Percentiles rank a stretch among this genome's conserved stretches.
Evolutionary conservation across 1,140 invertebrate genomes (phyloP).

Genomic region (Pachypeltis micranthus): DNA sequence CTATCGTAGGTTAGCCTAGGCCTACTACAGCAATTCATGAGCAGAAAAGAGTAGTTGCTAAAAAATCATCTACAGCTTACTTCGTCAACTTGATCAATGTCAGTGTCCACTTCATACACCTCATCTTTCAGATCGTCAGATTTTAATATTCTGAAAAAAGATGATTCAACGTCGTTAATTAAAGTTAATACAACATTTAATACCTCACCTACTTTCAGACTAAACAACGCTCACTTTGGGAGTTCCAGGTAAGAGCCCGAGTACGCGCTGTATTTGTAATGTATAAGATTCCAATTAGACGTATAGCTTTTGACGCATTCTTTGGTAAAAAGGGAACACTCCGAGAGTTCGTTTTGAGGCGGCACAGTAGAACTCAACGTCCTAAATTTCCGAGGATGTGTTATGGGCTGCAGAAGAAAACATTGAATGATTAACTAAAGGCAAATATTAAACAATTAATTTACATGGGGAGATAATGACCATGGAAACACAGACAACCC

Average conservation of each 20-base stretch:
- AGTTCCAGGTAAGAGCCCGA: slow-evolving; percentile 72
- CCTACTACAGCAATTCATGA: too few relatives aligned
- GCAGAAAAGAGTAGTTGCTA: too few relatives aligned
- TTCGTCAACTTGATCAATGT: slow-evolving; percentile 68
- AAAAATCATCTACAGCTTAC: too few relatives aligned
- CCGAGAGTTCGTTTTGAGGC: slow-evolving; percentile 35
- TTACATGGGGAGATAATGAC: not conserved
- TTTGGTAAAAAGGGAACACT: slow-evolving; percentile 61
- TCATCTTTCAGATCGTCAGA: slow-evolving; percentile 61
- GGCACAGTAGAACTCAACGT: slow-evolving; percentile 64
- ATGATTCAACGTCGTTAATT: slow-evolving; percentile 23
- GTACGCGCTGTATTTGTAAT: slow-evolving; percentile 78
- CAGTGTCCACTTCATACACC: slow-evolving; percentile 75
- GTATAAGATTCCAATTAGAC: slow-evolving; percentile 72
- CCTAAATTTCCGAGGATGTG: slow-evolving; percentile 60
- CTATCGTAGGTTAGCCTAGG: too few relatives aligned
- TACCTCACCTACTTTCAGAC: not conserved
- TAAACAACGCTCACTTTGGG: slow-evolving; percentile 52
- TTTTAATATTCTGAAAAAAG: slow-evolving; percentile 42
- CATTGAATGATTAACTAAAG: not conserved
- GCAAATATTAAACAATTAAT: not conserved
- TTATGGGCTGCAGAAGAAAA: slow-evolving; percentile 51
- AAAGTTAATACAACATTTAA: not conserved
- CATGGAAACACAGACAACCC: too few relatives aligned
- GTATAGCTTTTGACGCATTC: slow-evolving; percentile 79